These are phyloP conservation scores for Leuctra nigra DNA, from an alignment of 2,888 invertebrate genomes.

Conservation along the genomic window DNA sequence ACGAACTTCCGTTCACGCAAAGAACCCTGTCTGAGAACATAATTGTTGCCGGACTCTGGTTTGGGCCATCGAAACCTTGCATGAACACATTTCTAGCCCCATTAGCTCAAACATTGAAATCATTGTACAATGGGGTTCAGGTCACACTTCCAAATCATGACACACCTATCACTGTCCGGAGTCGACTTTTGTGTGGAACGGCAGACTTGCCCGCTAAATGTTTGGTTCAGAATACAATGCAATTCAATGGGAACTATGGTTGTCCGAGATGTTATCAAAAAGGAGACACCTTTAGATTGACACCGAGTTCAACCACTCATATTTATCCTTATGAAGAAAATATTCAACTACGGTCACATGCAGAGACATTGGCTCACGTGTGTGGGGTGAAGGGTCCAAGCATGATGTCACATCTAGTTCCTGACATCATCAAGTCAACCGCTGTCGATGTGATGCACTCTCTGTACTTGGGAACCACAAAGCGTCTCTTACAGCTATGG, in stretches of 20 bases:
- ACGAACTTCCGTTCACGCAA: constrained; percentile 29
- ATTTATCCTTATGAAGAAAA: not conserved
- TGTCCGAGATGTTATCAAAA: not conserved
- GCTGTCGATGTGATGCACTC: constrained; percentile 1
- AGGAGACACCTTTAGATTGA: not conserved
- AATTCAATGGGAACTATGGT: not conserved
- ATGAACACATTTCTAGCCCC: constrained; percentile 10
- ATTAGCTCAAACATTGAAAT: not conserved
- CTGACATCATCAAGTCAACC: constrained; percentile 1
- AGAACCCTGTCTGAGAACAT: constrained; percentile 29
- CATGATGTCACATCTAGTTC: not conserved
- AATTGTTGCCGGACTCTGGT: constrained; percentile 29
- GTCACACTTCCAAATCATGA: not conserved
- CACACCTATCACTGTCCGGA: not conserved
- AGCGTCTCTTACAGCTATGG: constrained; percentile 1
- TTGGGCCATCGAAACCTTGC: constrained; percentile 18
- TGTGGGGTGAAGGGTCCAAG: not conserved
- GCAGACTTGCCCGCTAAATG: constrained; percentile 15
- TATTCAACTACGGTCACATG: not conserved
- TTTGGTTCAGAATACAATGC: not conserved
- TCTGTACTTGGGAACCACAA: not conserved
- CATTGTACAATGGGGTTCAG: not conserved
- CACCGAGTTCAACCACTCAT: not conserved
- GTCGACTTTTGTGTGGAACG: constrained; percentile 1
- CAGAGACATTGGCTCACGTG: not conserved